Percentiles rank a stretch among this genome's conserved stretches.
Conservation (phyloP, 1,140 invertebrate species). For the Sinonovacula constricta region DNA sequence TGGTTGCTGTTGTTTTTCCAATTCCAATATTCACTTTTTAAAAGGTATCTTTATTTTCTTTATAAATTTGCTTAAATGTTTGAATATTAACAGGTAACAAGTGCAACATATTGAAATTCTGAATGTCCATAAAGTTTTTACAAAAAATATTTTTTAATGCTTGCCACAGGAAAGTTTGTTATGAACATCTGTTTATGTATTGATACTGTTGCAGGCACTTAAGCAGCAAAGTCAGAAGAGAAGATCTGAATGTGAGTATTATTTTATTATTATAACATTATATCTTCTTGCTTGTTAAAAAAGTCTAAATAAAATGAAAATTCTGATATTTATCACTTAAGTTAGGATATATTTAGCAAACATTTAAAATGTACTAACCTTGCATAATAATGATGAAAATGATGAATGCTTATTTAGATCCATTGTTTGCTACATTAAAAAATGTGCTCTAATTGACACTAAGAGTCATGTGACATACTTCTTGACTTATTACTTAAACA, state of each 20-base stretch:
- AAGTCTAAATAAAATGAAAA: background rate
- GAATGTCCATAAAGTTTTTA: too few relatives aligned
- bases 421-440: background rate
- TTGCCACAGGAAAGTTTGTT: background rate
- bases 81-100: too few relatives aligned
- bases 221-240: slow-evolving; percentile 44
- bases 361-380: background rate
- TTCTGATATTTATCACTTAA: background rate
- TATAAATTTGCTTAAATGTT: too few relatives aligned
- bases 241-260: slow-evolving; percentile 46
- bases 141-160: too few relatives aligned
- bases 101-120: too few relatives aligned
- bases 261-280: slow-evolving; percentile 11
- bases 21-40: too few relatives aligned
- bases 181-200: background rate
- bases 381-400: background rate
- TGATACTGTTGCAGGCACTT: slow-evolving; percentile 26
- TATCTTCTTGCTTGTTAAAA: background rate
- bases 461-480: too few relatives aligned
- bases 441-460: too few relatives aligned
- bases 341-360: background rate
- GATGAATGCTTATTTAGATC: background rate
- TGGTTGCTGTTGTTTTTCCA: too few relatives aligned
- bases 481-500: too few relatives aligned
- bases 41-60: too few relatives aligned